These are phyloP conservation scores for Isichthys henryi DNA, from an alignment of 2,113 vertebrate species.

Conservation along the genomic window DNA sequence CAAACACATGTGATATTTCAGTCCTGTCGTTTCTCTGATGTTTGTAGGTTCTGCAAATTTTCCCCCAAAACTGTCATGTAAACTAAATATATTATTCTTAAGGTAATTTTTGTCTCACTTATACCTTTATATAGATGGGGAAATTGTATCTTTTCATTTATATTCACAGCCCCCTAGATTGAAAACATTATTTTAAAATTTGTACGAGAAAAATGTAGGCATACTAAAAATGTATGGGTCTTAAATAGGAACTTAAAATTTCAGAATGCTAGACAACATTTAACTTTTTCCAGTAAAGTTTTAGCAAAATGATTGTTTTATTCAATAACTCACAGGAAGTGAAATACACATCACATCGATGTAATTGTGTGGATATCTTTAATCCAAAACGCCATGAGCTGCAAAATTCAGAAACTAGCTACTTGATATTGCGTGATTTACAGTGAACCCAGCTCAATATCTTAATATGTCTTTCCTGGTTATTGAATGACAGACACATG, in stretches of 20 bases:
- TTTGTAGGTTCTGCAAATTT: neutral
- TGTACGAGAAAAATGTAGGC: neutral
- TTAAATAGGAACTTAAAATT: neutral
- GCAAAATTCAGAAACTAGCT: neutral
- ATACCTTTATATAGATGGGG: neutral
- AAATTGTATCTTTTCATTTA: neutral
- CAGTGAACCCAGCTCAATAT: neutral
- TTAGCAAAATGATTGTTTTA: neutral
- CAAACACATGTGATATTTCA: conserved; percentile 43
- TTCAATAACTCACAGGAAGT: neutral
- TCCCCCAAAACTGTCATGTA: neutral
- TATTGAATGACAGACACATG: neutral
- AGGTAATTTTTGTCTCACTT: neutral
- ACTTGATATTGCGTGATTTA: neutral
- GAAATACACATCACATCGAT: neutral
- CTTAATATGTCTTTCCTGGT: neutral
- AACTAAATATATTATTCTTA: neutral
- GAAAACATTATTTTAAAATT: neutral
- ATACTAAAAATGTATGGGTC: neutral
- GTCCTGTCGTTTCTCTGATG: conserved; percentile 14
- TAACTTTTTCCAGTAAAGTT: neutral
- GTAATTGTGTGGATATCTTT: neutral
- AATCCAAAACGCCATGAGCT: neutral
- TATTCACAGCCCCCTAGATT: neutral
- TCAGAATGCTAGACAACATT: neutral